Percentiles rank a stretch among this genome's conserved stretches.
Evolutionary conservation across 2,888 invertebrate genomes (phyloP).

Genomic region (Drosophila picticornis): DNA sequence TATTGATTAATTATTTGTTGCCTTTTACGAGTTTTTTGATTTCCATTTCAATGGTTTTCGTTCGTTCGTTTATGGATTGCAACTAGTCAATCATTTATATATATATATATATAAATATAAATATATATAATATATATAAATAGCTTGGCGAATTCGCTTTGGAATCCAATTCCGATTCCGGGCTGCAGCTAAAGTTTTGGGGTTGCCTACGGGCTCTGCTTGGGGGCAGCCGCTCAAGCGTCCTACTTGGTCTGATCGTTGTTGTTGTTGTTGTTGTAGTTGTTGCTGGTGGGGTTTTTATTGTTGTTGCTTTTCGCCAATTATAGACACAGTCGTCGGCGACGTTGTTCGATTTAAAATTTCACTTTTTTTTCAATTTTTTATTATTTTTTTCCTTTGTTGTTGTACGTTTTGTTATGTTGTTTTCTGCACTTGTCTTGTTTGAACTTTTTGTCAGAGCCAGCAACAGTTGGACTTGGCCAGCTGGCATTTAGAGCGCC

Average conservation of each 20-base stretch:
- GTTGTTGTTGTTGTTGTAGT: constrained; percentile 38
- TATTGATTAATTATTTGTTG: constrained; percentile 53
- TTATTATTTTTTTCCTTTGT: constrained; percentile 6
- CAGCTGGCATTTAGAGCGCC: constrained; percentile 46
- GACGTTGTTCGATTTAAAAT: constrained; percentile 53
- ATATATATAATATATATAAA: constrained; percentile 17
- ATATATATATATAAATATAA: neutral
- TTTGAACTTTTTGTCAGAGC: constrained; percentile 44
- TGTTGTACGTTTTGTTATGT: constrained; percentile 3
- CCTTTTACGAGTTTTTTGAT: constrained; percentile 37
- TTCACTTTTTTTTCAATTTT: constrained; percentile 55
- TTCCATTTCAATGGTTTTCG: constrained; percentile 63
- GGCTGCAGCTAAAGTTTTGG: constrained; percentile 7
- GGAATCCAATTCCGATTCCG: constrained; percentile 45
- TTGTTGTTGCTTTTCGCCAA: constrained; percentile 56
- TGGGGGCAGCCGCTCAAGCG: constrained; percentile 62
- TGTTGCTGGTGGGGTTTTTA: constrained; percentile 3
- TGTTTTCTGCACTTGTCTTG: constrained; percentile 21
- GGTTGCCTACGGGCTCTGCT: constrained; percentile 30
- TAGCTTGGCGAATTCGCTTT: constrained; percentile 29
- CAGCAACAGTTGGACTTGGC: constrained; percentile 24
- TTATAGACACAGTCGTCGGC: constrained; percentile 54
- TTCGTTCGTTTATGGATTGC: constrained; percentile 42
- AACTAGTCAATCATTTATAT: neutral
- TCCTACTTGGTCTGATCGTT: constrained; percentile 52